Base-by-base conservation (phyloP, 2,888 invertebrate species). In the Automeris io region DNA sequence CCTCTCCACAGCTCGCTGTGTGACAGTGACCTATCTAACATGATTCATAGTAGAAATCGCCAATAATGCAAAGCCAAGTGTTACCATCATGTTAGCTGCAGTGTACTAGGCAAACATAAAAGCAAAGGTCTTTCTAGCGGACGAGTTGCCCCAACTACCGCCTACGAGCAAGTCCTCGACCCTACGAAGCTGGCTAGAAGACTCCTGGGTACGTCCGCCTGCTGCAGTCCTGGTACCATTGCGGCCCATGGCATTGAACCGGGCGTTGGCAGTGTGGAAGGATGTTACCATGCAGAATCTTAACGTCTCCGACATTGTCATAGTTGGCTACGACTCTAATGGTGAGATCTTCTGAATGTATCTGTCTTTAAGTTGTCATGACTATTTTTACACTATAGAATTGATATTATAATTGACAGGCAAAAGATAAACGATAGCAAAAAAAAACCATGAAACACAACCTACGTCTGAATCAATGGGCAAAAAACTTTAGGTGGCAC, bases 261-360 rank as follows among this genome's bases (percentile, higher is more conserved):
- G 83, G 3, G 83, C 85, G 0, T 41, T 81, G 26, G 81, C 80
- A 0, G 76, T 83, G 0, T 87, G 87, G 81, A 73, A 70, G 18
- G 82, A 85, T 35, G 47, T 87, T 41, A 71, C 65, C 0, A 58
- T 52, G 0, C 71, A 65, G 1, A 74, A 74, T 0, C 45, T 85
- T 11, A 78, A 83, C 21, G 55, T 83, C 2, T 70, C 76, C 0
- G 82, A 83, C 19, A 74, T 86, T 0, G 70, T 87, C 12, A 66
- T 87, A 0, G 72, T 87, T 8, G 87, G 83, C n/a, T 86, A 83
- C 25, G 86, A 86, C 45, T 68, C 74, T 0, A 81, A 86, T 44
- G 86, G 85, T 85, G 44, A 74, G 75, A 40, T 5, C 4, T 5
- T 3, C 4, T 16, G 16, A 5, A 16, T 9, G 5, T 16, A 13